These are phyloP conservation scores for Drosophila neocordata DNA, from an alignment of 1,140 invertebrate genomes.

Conservation along the genomic window DNA sequence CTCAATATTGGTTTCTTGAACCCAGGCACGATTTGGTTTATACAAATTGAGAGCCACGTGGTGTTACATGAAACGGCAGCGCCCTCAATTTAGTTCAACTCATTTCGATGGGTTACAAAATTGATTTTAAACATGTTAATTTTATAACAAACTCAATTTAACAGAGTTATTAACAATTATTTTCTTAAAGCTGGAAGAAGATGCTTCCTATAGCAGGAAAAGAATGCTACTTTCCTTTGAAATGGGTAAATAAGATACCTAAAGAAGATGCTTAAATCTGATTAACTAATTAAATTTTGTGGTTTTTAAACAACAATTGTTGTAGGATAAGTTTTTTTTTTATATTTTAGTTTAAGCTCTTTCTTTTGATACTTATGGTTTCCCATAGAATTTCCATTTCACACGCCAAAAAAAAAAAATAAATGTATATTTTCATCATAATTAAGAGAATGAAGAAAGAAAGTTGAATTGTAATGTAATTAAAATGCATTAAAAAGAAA, in stretches of 20 bases:
- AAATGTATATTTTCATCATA: constrained; percentile 30
- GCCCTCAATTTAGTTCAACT: constrained; percentile 30
- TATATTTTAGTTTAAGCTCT: not conserved
- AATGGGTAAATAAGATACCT: no score
- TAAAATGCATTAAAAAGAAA: constrained; percentile 42
- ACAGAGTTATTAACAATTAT: no score
- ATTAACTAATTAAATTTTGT: no score
- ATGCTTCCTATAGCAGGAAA: no score
- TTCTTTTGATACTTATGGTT: not conserved
- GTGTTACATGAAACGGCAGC: constrained; percentile 32
- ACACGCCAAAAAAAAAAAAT: not conserved
- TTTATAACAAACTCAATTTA: no score
- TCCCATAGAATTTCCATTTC: constrained; percentile 15
- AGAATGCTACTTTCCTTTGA: no score
- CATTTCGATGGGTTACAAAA: constrained; percentile 24
- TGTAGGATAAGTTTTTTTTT: no score
- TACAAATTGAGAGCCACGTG: constrained; percentile 30
- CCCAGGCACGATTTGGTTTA: constrained; percentile 39
- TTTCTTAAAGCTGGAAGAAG: no score
- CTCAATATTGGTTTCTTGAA: constrained; percentile 48
- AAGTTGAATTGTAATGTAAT: constrained; percentile 59
- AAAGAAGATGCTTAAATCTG: no score
- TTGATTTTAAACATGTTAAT: not conserved
- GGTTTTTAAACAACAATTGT: no score
- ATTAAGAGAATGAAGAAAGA: constrained; percentile 54